phyloP scores from a whole-genome alignment of 1,140 invertebrate species.

The Drosophila auraria region DNA sequence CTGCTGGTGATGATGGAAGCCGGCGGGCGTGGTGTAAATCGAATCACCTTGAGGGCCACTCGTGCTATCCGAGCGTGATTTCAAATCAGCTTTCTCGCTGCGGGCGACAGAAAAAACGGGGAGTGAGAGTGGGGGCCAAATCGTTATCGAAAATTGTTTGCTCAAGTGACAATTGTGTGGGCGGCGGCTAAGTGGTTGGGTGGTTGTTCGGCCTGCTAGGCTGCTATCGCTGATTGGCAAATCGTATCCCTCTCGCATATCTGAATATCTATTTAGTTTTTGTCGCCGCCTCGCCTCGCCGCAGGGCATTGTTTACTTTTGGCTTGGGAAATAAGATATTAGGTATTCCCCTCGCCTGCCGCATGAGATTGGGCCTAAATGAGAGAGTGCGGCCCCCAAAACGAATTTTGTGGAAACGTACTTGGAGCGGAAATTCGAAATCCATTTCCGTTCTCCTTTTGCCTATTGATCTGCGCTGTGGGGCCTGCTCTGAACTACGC shows the following conservation, averaged over 20 bases:
- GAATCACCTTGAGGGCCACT: conserved; percentile 85
- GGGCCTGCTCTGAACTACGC: conserved; percentile 23
- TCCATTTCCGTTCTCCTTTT: conserved; percentile 63
- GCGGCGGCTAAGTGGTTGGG: conserved; percentile 39
- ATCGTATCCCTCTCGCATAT: conserved; percentile 66
- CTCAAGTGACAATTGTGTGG: conserved; percentile 64
- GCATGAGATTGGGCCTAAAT: conserved; percentile 16
- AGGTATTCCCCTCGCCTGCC: conserved; percentile 32
- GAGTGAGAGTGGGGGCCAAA: conserved; percentile 28
- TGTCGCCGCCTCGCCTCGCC: conserved; percentile 34
- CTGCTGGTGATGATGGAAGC: conserved; percentile 84
- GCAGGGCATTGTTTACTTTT: conserved; percentile 51
- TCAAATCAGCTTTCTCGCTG: conserved; percentile 85
- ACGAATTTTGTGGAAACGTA: conserved; percentile 30
- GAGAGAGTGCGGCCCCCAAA: conserved; percentile 12
- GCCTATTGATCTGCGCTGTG: conserved; percentile 47
- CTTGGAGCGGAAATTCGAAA: conserved; percentile 71
- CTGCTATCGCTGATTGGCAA: conserved; percentile 69
- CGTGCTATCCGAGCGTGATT: conserved; percentile 85
- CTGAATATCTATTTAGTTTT: conserved; percentile 74
- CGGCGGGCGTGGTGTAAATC: conserved; percentile 85
- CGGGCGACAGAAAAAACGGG: conserved; percentile 47
- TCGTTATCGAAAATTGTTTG: conserved; percentile 67
- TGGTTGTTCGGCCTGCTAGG: conserved; percentile 10
- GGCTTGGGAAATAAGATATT: conserved; percentile 70